These are phyloP conservation scores for Lota lota DNA, from an alignment of 2,113 vertebrate species.

Conservation along the genomic window DNA sequence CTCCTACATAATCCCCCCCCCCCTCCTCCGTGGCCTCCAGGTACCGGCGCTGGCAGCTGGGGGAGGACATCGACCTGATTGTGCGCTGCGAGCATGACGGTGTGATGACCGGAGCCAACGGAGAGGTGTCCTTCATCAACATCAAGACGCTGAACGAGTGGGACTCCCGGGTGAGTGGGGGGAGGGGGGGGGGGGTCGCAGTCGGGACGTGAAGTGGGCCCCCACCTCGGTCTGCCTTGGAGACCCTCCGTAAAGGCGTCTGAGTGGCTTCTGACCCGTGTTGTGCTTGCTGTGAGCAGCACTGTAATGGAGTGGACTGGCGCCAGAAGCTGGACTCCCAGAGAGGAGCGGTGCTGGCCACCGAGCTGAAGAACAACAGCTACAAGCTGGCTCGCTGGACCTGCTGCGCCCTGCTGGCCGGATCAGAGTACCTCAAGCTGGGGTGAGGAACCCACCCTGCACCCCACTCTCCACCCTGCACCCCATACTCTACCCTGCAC, in stretches of 20 bases:
- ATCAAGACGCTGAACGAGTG: constrained; percentile 98
- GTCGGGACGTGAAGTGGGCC: no score
- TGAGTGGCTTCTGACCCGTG: no score
- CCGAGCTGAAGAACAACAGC: constrained; percentile 98
- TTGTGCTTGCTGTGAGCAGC: constrained; percentile 74
- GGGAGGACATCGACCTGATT: constrained; percentile 96
- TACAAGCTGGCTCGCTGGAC: constrained; percentile 98
- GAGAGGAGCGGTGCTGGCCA: constrained; percentile 95
- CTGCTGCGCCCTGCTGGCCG: constrained; percentile 92
- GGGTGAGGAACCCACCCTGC: constrained; percentile 77
- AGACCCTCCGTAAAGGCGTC: no score
- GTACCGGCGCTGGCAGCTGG: constrained; percentile 97
- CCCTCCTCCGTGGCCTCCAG: constrained; percentile 56
- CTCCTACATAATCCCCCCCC: no score
- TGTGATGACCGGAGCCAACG: constrained; percentile 95
- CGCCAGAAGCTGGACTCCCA: constrained; percentile 98
- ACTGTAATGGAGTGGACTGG: constrained; percentile 98
- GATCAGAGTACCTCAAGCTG: constrained; percentile 95
- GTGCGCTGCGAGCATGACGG: constrained; percentile 96
- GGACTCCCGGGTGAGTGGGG: constrained; percentile 88
- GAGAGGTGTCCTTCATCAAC: constrained; percentile 97
- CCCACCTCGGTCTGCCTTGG: no score
- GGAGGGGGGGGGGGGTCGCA: background rate
- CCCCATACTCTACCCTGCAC: no score
- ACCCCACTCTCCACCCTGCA: background rate